Conservation (phyloP, 2,113 vertebrate species). For the Pipa parva region DNA sequence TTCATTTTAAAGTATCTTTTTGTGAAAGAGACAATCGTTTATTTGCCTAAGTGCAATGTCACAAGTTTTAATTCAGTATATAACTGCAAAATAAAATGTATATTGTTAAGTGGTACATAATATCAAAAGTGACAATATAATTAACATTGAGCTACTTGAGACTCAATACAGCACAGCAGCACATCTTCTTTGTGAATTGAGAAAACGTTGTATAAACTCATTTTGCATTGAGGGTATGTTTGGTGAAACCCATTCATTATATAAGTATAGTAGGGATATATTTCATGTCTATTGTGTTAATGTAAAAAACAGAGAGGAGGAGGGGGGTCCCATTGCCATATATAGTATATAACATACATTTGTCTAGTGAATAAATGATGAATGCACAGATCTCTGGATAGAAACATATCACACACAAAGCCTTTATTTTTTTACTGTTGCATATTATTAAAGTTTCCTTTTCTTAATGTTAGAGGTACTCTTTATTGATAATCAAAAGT, state of each 20-base stretch:
- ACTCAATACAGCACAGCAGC: slow-evolving; percentile 46
- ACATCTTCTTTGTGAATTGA: slow-evolving; percentile 36
- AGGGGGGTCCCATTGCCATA: too few species aligned
- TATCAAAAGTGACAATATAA: slow-evolving; percentile 44
- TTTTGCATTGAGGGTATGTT: slow-evolving; percentile 41
- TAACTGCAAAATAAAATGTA: slow-evolving; percentile 48
- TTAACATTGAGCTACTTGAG: slow-evolving; percentile 47
- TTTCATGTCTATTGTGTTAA: slow-evolving; percentile 45
- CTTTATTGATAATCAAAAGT: slow-evolving; percentile 20
- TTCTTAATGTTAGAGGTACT: background rate
- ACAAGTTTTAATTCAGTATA: slow-evolving; percentile 33
- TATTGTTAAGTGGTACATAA: slow-evolving; percentile 36
- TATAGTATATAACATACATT: slow-evolving; percentile 24
- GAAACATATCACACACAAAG: slow-evolving; percentile 22
- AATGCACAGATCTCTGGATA: slow-evolving; percentile 17
- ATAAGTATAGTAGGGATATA: slow-evolving; percentile 41
- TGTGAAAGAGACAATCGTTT: background rate
- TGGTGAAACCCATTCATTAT: slow-evolving; percentile 44
- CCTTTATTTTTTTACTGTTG: slow-evolving; percentile 20
- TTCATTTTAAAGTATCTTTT: slow-evolving; percentile 9
- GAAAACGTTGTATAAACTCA: slow-evolving; percentile 42
- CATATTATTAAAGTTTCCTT: background rate
- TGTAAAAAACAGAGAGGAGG: slow-evolving; percentile 32
- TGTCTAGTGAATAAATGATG: slow-evolving; percentile 35
- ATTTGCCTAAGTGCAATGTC: slow-evolving; percentile 24